phyloP scores from a whole-genome alignment of 2,113 vertebrate species.

The Amblyornis subalaris region DNA sequence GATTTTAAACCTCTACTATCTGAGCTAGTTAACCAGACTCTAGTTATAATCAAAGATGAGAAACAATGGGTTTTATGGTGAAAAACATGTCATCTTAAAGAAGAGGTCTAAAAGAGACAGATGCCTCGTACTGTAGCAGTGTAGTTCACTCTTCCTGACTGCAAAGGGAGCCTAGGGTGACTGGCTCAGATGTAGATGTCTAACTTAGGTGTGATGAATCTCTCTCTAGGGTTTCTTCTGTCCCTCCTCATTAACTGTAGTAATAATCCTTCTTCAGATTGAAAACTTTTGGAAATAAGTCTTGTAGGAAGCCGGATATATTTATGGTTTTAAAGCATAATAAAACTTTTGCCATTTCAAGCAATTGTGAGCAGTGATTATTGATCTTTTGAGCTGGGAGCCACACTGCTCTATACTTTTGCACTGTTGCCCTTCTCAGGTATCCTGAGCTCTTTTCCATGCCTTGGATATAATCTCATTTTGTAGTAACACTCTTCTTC shows the following conservation, averaged over 20 bases:
- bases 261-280: neutral
- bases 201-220: constrained; percentile 2
- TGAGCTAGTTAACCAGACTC: neutral
- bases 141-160: neutral
- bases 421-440: neutral
- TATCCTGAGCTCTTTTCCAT: neutral
- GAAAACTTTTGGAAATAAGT: neutral
- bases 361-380: neutral
- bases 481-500: neutral
- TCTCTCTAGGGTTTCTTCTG: neutral
- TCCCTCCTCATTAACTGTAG: neutral
- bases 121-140: neutral
- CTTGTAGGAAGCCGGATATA: neutral
- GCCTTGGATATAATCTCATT: neutral
- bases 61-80: neutral
- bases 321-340: neutral
- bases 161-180: constrained; percentile 25
- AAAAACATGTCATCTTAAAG: neutral
- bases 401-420: neutral
- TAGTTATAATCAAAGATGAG: neutral
- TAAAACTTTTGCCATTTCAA: neutral
- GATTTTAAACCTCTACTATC: neutral
- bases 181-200: constrained; percentile 7
- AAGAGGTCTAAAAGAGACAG: neutral
- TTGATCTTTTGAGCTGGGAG: neutral